Conservation (phyloP, 2,113 vertebrate genomes). For the Triplophysa tibetana region DNA sequence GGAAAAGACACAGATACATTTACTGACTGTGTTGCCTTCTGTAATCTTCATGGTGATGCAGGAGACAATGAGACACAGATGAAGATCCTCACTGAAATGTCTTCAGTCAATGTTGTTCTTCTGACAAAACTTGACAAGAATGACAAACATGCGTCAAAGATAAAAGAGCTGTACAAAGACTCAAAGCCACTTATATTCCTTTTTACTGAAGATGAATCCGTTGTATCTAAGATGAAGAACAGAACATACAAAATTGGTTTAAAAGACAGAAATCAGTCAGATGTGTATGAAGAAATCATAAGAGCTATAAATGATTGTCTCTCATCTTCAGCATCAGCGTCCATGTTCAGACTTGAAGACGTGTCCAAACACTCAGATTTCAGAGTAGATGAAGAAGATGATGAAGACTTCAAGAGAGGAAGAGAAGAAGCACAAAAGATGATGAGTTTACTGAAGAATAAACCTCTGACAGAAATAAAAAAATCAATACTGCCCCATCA, state of each 20-base stretch:
- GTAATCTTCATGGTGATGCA: too few relatives aligned
- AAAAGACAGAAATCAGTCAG: background rate
- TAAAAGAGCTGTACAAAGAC: too few relatives aligned
- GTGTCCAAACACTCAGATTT: background rate
- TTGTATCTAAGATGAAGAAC: background rate
- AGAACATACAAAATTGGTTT: background rate
- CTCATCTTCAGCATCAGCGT: background rate
- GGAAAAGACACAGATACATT: too few relatives aligned
- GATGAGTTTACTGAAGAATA: background rate
- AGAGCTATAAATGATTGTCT: background rate
- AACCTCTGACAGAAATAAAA: background rate
- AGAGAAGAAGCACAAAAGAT: background rate
- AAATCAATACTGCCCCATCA: conserved; percentile 12
- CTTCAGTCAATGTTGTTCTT: too few relatives aligned
- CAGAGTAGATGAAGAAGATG: conserved; percentile 4
- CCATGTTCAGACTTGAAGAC: background rate
- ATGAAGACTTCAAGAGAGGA: background rate
- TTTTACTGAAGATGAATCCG: background rate
- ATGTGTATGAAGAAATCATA: background rate
- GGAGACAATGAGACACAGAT: too few relatives aligned
- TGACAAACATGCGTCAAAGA: too few relatives aligned
- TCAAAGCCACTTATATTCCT: background rate
- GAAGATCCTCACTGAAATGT: too few relatives aligned
- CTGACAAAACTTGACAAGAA: too few relatives aligned
- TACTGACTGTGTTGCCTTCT: too few relatives aligned